These are phyloP conservation scores for Cheirogaleus medius DNA, from an alignment of 2,113 vertebrate species.

Conservation along the genomic window DNA sequence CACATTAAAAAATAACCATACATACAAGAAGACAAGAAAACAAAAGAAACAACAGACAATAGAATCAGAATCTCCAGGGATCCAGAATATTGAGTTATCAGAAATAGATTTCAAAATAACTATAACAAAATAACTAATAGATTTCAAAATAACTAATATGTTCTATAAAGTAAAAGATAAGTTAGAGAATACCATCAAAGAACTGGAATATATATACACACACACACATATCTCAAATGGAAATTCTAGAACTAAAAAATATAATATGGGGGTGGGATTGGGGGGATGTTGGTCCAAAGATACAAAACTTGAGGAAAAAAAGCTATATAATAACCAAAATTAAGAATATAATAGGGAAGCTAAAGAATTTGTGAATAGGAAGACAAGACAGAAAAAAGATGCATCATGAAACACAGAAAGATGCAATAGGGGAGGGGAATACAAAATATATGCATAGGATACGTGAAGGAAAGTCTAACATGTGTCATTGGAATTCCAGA, in stretches of 20 bases:
- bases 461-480: neutral
- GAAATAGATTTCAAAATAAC: constrained; percentile 22
- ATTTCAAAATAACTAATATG: neutral
- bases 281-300: neutral
- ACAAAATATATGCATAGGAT: neutral
- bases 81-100: neutral
- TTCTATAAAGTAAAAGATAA: neutral
- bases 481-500: neutral
- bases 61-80: neutral
- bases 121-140: neutral
- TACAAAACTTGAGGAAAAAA: neutral
- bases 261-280: neutral
- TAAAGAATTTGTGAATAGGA: neutral
- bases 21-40: neutral
- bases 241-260: neutral
- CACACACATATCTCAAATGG: neutral
- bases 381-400: neutral
- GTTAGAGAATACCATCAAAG: neutral
- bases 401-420: neutral
- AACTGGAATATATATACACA: too few relatives aligned
- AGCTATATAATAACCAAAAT: neutral
- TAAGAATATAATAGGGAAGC: neutral
- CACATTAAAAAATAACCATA: neutral
- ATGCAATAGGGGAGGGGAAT: neutral
- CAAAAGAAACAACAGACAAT: neutral